A percentile compares a stretch with the other conserved stretches of the same genome.
These are phyloP conservation scores for Cataglyphis hispanica DNA, from an alignment of 1,140 invertebrate genomes.

Conservation along the genomic window DNA sequence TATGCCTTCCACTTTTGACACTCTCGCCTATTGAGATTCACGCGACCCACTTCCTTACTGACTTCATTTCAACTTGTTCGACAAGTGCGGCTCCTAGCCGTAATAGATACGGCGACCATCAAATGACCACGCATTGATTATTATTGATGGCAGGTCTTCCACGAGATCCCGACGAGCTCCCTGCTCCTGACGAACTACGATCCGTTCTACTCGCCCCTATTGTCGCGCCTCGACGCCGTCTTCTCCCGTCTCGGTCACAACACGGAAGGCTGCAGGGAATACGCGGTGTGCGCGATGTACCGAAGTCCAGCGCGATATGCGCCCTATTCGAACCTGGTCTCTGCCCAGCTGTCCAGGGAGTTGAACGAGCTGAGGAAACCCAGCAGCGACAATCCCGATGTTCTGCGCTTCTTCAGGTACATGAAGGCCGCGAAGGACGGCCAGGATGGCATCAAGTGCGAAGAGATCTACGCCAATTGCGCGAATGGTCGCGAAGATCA, in stretches of 20 bases:
- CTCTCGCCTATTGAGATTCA: slow-evolving; percentile 31
- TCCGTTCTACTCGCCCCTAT: slow-evolving; percentile 94
- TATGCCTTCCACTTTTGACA: slow-evolving; percentile 20
- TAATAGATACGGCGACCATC: slow-evolving; percentile 32
- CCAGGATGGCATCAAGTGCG: slow-evolving; percentile 92
- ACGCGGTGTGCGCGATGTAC: slow-evolving; percentile 94
- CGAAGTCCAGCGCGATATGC: slow-evolving; percentile 94
- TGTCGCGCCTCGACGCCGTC: slow-evolving; percentile 93
- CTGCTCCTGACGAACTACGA: slow-evolving; percentile 94
- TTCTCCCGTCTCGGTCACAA: slow-evolving; percentile 91
- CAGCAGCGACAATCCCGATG: slow-evolving; percentile 93
- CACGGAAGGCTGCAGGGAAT: slow-evolving; percentile 92
- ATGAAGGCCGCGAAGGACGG: slow-evolving; percentile 95
- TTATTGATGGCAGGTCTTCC: slow-evolving; percentile 89
- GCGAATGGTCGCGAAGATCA: slow-evolving; percentile 87
- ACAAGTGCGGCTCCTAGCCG: not conserved
- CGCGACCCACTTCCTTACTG: slow-evolving; percentile 27
- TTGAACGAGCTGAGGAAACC: slow-evolving; percentile 93
- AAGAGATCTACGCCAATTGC: slow-evolving; percentile 85
- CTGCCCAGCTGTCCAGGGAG: slow-evolving; percentile 94
- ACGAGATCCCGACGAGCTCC: slow-evolving; percentile 93
- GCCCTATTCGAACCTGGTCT: slow-evolving; percentile 94
- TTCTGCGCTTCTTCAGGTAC: slow-evolving; percentile 94
- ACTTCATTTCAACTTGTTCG: slow-evolving; percentile 33
- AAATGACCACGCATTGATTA: slow-evolving; percentile 52